Conservation (phyloP, 2,888 invertebrate genomes). For the Limenitis camilla region DNA sequence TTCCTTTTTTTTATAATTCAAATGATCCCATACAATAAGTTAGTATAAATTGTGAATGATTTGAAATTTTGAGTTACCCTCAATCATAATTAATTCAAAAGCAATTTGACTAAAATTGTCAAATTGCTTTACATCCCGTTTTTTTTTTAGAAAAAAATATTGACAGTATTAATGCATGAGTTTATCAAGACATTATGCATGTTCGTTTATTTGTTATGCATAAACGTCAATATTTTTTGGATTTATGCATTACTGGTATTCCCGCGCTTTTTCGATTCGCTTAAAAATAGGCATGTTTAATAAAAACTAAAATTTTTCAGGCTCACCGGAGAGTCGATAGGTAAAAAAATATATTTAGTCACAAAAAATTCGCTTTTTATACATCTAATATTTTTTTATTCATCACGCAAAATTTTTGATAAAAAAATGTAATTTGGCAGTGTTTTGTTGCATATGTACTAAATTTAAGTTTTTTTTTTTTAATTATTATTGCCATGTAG, state of each 20-base stretch:
- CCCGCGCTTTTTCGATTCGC: conserved; percentile 15
- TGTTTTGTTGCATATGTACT: conserved; percentile 25
- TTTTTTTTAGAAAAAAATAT: conserved; percentile 6
- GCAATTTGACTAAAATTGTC: conserved; percentile 12
- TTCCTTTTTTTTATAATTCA: conserved; percentile 3
- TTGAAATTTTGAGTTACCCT: background rate
- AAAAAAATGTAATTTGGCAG: conserved; percentile 28
- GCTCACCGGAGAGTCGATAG: conserved; percentile 23
- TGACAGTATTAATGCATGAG: conserved; percentile 1
- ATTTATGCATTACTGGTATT: conserved; percentile 16
- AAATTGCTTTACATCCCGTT: background rate
- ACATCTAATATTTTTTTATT: background rate
- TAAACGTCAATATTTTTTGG: conserved; percentile 15
- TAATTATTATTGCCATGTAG: conserved; percentile 35
- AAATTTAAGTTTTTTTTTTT: conserved; percentile 8
- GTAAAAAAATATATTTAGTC: conserved; percentile 13
- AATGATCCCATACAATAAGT: background rate
- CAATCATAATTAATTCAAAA: conserved; percentile 9
- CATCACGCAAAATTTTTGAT: conserved; percentile 15
- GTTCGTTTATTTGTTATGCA: conserved; percentile 1
- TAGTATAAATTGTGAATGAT: conserved; percentile 9
- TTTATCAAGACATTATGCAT: conserved; percentile 6
- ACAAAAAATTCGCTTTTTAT: conserved; percentile 4
- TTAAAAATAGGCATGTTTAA: conserved; percentile 20
- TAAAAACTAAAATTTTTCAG: conserved; percentile 17